These are phyloP conservation scores for Drosophila grimshawi DNA, from an alignment of 1,140 invertebrate genomes.

Conservation along the genomic window DNA sequence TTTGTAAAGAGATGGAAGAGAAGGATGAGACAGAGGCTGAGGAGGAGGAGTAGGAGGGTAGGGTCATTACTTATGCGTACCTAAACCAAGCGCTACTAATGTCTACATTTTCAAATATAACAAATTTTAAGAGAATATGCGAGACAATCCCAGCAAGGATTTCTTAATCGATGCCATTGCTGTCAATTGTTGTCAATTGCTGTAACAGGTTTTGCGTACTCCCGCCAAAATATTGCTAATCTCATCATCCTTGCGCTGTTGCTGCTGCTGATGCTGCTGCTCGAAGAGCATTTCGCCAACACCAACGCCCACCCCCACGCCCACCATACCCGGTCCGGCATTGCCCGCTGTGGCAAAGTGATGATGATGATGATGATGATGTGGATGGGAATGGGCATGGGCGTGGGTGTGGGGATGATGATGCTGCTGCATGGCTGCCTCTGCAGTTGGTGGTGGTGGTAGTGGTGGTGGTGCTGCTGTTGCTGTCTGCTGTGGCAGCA, in stretches of 20 bases:
- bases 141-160: neutral
- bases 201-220: conserved; percentile 94
- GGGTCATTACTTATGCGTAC: conserved; percentile 31
- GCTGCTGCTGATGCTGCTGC: conserved; percentile 84
- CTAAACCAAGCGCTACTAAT: conserved; percentile 42
- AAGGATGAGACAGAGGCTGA: too few species aligned
- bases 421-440: conserved; percentile 40
- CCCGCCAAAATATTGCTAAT: conserved; percentile 94
- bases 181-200: conserved; percentile 87
- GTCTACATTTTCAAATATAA: conserved; percentile 39
- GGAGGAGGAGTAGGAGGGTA: neutral
- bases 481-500: conserved; percentile 26
- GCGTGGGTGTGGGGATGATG: conserved; percentile 21
- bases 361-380: conserved; percentile 34
- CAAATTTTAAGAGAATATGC: conserved; percentile 19
- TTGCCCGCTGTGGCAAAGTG: conserved; percentile 41
- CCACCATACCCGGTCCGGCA: conserved; percentile 47
- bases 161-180: neutral
- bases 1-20: neutral
- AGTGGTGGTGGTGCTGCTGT: conserved; percentile 21
- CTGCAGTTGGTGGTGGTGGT: conserved; percentile 7
- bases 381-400: conserved; percentile 24
- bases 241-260: conserved; percentile 89
- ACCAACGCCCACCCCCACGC: conserved; percentile 35
- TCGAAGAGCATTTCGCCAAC: conserved; percentile 83